phyloP scores from a whole-genome alignment of 2,113 vertebrate genomes.

The Daubentonia madagascariensis region DNA sequence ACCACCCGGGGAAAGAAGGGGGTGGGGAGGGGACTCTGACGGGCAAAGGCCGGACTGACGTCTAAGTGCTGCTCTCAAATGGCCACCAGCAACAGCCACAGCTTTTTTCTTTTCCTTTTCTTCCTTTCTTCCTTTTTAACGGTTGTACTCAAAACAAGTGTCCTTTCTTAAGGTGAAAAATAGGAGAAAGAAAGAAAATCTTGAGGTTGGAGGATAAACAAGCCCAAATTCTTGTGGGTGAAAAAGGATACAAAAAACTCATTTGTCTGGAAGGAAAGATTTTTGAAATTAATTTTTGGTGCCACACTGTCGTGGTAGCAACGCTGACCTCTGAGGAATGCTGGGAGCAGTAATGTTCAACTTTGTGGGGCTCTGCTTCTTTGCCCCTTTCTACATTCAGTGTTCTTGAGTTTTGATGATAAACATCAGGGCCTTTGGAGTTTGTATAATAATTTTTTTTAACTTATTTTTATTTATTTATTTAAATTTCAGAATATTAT shows the following conservation, averaged over 20 bases:
- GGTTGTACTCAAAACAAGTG: not conserved
- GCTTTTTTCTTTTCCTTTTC: not conserved
- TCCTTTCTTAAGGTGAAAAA: not conserved
- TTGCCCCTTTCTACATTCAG: not conserved
- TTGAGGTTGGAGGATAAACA: slow-evolving; percentile 23
- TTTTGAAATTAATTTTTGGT: slow-evolving; percentile 24
- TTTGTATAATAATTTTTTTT: not conserved
- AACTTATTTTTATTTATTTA: no score
- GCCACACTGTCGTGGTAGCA: not conserved
- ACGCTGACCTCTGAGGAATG: not conserved
- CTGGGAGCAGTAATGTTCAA: not conserved
- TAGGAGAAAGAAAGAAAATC: not conserved
- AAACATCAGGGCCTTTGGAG: not conserved
- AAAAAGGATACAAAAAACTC: not conserved
- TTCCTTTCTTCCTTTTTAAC: not conserved
- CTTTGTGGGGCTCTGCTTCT: not conserved
- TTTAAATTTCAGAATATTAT: no score
- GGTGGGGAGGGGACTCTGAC: not conserved
- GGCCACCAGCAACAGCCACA: not conserved
- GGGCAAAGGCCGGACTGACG: not conserved
- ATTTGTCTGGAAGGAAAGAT: not conserved
- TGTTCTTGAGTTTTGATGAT: not conserved
- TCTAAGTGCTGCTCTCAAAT: not conserved
- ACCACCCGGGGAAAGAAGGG: not conserved
- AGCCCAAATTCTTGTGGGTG: not conserved